Base-by-base conservation (phyloP, 2,797 vertebrate species). In the Balearica regulorum region DNA sequence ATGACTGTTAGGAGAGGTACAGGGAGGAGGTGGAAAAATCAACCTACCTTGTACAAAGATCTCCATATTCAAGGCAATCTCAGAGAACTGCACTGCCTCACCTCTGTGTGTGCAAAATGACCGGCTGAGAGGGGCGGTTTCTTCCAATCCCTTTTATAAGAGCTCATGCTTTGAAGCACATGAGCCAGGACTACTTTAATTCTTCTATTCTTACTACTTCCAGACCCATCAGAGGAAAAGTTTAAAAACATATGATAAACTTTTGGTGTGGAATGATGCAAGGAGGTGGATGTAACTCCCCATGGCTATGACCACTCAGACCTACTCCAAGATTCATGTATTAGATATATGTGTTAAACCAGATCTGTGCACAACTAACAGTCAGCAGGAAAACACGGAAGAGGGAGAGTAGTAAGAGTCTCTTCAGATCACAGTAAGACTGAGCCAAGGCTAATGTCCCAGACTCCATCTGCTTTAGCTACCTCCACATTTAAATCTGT, bases 341-440 rank as follows among this genome's bases (percentile, higher is more conserved):
- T 54, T 69, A 53, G 16, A 54, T 64, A 4, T 0, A 11, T 7
- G 19, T 68, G 37, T 78, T 61, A 71, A 87, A 82, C 14, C 49
- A 79, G 64, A 88, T 35, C 79, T 93, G 92, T 66, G 51, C 55
- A 39, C 71, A 84, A 35, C 14, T 60, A 71, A 77, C 35, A 66
- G 29, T 19, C 72, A 64, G 22, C 37, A 48, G 28, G 28, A 83
- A 85, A 87, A 51, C 28, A 39, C 4, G 16, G 28, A 24, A 81
- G 8, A 54, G 21, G 28, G 26, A 81, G 8, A 54, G 21, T 4
- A 66, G 5, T 11, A 82, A 81, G 29, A 86, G 31, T 71, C 35
- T 78, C 24, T 46, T 83, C 41, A 71, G 22, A 60, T 49, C 39
- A 43, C 39, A 58, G 48, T 54, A 57, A 26, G 39, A 82, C 61